Percentiles rank a stretch among this genome's conserved stretches.
phyloP scores from a whole-genome alignment of 2,113 vertebrate species.

The Puffinus mauretanicus region DNA sequence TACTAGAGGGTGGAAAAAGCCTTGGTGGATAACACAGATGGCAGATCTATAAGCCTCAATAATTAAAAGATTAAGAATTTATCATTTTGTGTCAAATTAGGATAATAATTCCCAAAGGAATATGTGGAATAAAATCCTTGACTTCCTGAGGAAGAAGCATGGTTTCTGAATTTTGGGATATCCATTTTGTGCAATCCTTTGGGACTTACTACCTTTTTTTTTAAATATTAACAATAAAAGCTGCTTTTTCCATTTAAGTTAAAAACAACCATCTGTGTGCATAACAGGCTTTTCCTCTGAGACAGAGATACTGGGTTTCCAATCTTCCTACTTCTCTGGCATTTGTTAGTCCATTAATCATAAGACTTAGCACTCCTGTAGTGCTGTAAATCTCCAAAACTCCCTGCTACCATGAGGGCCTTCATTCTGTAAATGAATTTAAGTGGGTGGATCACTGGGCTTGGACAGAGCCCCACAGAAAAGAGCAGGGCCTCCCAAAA shows the following conservation, averaged over 20 bases:
- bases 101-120: neutral
- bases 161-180: neutral
- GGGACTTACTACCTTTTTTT: neutral
- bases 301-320: neutral
- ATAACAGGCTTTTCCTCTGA: neutral
- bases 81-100: neutral
- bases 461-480: neutral
- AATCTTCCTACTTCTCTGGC: neutral
- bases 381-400: neutral
- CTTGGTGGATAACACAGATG: neutral
- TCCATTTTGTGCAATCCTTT: neutral
- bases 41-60: neutral
- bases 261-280: neutral
- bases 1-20: neutral
- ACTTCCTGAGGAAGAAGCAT: neutral
- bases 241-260: conserved; percentile 16
- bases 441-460: neutral
- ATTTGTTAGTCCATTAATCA: neutral
- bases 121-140: neutral
- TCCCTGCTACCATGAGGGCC: neutral
- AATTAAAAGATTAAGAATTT: neutral
- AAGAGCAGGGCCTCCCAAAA: neutral
- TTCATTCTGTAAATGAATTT: neutral
- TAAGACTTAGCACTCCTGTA: neutral
- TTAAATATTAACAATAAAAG: neutral